A percentile compares a stretch with the other conserved stretches of the same genome.
These are phyloP conservation scores for Daphoenositta chrysoptera DNA, from an alignment of 2,113 vertebrate species.

Conservation along the genomic window DNA sequence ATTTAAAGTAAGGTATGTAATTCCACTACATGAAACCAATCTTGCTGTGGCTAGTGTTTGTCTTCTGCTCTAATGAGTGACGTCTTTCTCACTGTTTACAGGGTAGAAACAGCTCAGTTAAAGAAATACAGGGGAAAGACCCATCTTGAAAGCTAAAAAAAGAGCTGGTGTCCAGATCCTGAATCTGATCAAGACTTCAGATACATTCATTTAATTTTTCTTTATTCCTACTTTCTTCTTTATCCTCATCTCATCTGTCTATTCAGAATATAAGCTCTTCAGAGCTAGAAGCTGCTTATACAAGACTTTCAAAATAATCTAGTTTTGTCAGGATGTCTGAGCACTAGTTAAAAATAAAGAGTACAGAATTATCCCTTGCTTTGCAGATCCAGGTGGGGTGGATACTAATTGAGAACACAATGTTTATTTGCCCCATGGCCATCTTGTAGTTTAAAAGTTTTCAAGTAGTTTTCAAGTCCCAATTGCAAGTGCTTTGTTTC, in stretches of 20 bases:
- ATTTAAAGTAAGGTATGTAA: neutral
- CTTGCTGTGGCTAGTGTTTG: neutral
- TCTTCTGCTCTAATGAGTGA: neutral
- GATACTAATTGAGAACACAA: neutral
- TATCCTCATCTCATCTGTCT: neutral
- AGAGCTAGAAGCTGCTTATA: neutral
- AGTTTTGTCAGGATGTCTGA: neutral
- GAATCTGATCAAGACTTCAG: neutral
- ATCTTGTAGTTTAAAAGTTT: neutral
- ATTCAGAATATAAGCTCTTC: neutral
- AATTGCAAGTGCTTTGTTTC: neutral
- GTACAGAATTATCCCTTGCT: neutral
- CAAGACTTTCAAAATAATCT: neutral
- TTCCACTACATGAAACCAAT: neutral
- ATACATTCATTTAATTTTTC: neutral
- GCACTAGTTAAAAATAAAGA: neutral
- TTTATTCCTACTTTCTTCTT: neutral
- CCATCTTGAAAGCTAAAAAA: neutral
- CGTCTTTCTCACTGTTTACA: neutral
- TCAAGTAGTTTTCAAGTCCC: neutral
- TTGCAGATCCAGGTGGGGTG: neutral
- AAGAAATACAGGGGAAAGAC: neutral
- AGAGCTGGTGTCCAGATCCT: neutral
- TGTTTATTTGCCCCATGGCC: neutral
- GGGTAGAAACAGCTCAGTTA: neutral